A percentile compares a stretch with the other conserved stretches of the same genome.
Evolutionary conservation across 2,888 invertebrate species (phyloP).

Genomic region (Mycogona germanica): DNA sequence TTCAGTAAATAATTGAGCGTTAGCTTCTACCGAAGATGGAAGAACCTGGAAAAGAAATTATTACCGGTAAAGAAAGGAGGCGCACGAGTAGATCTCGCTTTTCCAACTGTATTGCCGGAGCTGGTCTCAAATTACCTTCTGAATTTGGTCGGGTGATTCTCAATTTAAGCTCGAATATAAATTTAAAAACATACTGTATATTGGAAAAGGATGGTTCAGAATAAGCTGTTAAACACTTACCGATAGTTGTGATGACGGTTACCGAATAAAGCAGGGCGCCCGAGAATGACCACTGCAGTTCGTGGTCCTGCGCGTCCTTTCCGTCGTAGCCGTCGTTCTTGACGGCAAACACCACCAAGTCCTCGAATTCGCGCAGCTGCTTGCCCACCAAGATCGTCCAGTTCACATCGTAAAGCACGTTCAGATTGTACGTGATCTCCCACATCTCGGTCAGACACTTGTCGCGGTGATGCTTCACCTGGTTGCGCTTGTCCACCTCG

Average conservation of each 20-base stretch:
- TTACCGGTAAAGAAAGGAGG: too few species aligned
- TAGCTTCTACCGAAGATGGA: too few species aligned
- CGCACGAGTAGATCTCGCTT: too few species aligned
- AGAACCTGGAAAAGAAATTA: too few species aligned
- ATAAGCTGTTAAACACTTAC: too few species aligned
- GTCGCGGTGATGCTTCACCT: conserved; percentile 33
- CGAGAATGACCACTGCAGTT: conserved; percentile 62
- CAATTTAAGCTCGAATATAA: too few species aligned
- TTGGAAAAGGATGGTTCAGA: too few species aligned
- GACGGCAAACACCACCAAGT: conserved; percentile 61
- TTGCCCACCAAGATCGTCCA: conserved; percentile 69
- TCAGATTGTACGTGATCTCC: conserved; percentile 51
- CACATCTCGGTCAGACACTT: conserved; percentile 49
- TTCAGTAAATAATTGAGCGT: too few species aligned
- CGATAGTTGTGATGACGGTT: conserved; percentile 78
- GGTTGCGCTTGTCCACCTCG: conserved; percentile 45
- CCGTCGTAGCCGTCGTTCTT: conserved; percentile 38
- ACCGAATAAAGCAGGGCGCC: conserved; percentile 73
- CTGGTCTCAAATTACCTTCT: too few species aligned
- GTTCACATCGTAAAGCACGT: conserved; percentile 69
- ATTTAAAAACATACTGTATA: too few species aligned
- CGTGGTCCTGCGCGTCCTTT: conserved; percentile 29
- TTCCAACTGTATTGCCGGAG: too few species aligned
- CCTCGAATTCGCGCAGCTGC: conserved; percentile 64
- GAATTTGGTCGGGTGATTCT: too few species aligned